phyloP scores from a whole-genome alignment of 2,113 vertebrate genomes.

The Craseonycteris thonglongyai region DNA sequence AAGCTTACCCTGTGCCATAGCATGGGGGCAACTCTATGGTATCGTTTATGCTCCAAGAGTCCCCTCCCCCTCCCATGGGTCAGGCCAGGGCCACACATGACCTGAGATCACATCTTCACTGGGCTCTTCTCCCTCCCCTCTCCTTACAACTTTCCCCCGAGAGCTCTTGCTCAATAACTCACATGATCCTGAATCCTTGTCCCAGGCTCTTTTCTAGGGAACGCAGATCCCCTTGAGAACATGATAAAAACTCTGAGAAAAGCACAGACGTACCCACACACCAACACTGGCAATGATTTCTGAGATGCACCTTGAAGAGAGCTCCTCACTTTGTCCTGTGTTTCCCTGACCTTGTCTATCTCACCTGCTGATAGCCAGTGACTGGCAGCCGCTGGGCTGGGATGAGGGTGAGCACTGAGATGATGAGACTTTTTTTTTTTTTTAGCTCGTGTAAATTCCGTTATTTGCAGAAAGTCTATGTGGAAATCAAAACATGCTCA shows the following conservation, averaged over 20 bases:
- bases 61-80: too few species aligned
- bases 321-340: not conserved
- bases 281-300: not conserved
- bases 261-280: not conserved
- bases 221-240: not conserved
- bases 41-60: not conserved
- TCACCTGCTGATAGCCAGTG: not conserved
- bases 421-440: not conserved
- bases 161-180: not conserved
- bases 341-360: not conserved
- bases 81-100: not conserved
- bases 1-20: not conserved
- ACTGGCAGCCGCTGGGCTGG: not conserved
- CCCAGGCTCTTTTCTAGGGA: not conserved
- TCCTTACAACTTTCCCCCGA: not conserved
- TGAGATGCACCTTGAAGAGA: not conserved
- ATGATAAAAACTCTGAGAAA: not conserved
- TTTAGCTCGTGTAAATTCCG: not conserved
- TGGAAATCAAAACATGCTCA: conserved; percentile 8
- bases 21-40: not conserved
- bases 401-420: not conserved
- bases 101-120: not conserved
- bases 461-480: conserved; percentile 6
- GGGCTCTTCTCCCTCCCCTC: not conserved
- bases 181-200: not conserved